Evolutionary conservation across 2,113 vertebrate genomes (phyloP).

Genomic region (Lanius ludovicianus): DNA sequence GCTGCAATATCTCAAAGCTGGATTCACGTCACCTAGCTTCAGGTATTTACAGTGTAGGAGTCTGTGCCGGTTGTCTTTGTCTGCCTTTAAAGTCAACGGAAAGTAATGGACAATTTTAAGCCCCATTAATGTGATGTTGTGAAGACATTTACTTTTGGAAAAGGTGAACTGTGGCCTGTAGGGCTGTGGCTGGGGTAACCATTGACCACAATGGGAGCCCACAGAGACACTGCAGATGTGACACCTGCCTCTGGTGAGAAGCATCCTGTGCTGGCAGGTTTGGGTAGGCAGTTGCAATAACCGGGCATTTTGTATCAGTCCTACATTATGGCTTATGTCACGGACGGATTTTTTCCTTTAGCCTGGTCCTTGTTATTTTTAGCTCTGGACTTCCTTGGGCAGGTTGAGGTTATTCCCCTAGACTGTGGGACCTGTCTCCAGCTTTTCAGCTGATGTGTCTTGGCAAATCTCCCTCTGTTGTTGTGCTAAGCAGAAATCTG

Average conservation of each 20-base stretch:
- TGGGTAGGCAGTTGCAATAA: not conserved
- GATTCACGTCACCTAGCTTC: not conserved
- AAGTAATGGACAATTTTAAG: not conserved
- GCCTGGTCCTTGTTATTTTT: not conserved
- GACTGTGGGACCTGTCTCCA: not conserved
- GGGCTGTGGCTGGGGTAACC: not conserved
- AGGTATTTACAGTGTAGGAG: not conserved
- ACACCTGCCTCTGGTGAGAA: not conserved
- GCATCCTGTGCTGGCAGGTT: rapidly evolving
- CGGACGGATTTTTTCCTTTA: not conserved
- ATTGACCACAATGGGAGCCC: not conserved
- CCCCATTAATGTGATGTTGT: not conserved
- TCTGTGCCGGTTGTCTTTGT: not conserved
- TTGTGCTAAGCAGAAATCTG: not conserved
- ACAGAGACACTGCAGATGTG: not conserved
- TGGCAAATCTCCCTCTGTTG: not conserved
- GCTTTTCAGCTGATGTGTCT: not conserved
- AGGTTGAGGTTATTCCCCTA: not conserved
- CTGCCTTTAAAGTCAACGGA: not conserved
- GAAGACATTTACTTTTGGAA: not conserved
- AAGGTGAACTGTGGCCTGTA: not conserved
- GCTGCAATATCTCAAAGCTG: not conserved
- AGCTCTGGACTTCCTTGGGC: not conserved
- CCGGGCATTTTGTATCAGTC: not conserved
- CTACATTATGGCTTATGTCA: not conserved